phyloP scores from a whole-genome alignment of 2,888 invertebrate species.

The Cerastis rubricosa region DNA sequence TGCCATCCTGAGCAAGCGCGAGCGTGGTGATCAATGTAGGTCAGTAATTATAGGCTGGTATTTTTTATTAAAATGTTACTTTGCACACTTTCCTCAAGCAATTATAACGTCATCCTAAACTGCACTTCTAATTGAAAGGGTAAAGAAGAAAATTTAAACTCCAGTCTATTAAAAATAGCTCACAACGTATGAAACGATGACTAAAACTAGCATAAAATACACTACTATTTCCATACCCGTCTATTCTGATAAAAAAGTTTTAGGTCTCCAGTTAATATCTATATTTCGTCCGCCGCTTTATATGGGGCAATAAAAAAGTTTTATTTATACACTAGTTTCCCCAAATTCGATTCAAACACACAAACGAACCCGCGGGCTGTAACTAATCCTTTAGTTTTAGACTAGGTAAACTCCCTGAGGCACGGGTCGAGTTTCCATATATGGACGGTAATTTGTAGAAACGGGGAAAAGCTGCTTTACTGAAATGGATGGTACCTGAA shows the following conservation, averaged over 20 bases:
- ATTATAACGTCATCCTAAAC: not conserved
- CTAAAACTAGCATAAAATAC: not conserved
- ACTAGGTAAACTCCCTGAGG: slow-evolving; percentile 38
- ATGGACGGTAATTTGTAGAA: slow-evolving; percentile 5
- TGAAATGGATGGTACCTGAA: not conserved
- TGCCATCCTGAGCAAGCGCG: not conserved
- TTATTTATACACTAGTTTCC: slow-evolving; percentile 38
- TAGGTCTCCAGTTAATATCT: slow-evolving; percentile 39
- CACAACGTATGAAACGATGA: not conserved
- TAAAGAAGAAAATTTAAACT: not conserved
- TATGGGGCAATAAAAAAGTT: slow-evolving; percentile 42
- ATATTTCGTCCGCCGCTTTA: slow-evolving; percentile 26
- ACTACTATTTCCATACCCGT: slow-evolving; percentile 20
- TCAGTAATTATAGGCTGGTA: not conserved
- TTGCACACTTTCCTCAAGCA: not conserved
- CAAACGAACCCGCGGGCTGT: slow-evolving; percentile 33
- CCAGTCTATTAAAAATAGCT: not conserved
- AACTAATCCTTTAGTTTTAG: slow-evolving; percentile 50
- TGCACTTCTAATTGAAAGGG: not conserved
- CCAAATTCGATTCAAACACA: slow-evolving; percentile 51
- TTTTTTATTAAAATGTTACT: not conserved
- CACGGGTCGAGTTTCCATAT: slow-evolving; percentile 16
- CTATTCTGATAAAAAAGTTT: slow-evolving; percentile 37
- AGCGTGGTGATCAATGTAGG: not conserved
- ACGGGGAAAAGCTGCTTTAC: not conserved